Evolutionary conservation across 2,797 vertebrate genomes (phyloP).

Genomic region (Podarcis lilfordi): DNA sequence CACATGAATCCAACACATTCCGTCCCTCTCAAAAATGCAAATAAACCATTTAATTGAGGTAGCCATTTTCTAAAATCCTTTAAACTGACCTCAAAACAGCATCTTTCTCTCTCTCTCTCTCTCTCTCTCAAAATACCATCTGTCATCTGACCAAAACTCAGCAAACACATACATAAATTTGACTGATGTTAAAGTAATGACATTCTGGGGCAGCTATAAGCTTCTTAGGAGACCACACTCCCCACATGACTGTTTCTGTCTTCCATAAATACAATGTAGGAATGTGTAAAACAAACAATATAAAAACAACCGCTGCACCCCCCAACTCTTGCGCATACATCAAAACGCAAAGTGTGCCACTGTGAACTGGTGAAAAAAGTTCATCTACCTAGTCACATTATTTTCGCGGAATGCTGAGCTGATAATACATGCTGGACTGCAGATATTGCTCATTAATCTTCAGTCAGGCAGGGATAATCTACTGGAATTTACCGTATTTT

Average conservation of each 20-base stretch:
- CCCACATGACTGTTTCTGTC: not conserved
- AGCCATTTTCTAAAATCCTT: constrained; percentile 20
- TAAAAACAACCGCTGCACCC: not conserved
- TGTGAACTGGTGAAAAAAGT: not conserved
- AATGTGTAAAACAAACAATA: not conserved
- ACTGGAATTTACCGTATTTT: constrained; percentile 13
- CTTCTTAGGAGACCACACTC: not conserved
- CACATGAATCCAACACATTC: not conserved
- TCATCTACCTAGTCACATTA: not conserved
- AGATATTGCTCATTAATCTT: constrained; percentile 28
- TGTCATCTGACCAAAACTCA: not conserved
- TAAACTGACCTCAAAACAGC: constrained; percentile 5
- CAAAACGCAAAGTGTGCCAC: not conserved
- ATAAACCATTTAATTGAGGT: constrained; percentile 1
- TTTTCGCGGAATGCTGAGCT: constrained; percentile 23
- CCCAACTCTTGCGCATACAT: not conserved
- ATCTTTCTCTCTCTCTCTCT: not conserved
- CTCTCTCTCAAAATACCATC: constrained; percentile 32
- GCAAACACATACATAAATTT: constrained; percentile 24
- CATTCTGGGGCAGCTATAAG: constrained; percentile 13
- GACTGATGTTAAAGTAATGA: constrained; percentile 27
- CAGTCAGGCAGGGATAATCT: constrained; percentile 40
- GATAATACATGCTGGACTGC: constrained; percentile 2
- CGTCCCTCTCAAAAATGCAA: not conserved
- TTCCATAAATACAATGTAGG: constrained; percentile 1